These are phyloP conservation scores for Gallinago jamesoni DNA, from an alignment of 2,113 vertebrate species.

Conservation along the genomic window DNA sequence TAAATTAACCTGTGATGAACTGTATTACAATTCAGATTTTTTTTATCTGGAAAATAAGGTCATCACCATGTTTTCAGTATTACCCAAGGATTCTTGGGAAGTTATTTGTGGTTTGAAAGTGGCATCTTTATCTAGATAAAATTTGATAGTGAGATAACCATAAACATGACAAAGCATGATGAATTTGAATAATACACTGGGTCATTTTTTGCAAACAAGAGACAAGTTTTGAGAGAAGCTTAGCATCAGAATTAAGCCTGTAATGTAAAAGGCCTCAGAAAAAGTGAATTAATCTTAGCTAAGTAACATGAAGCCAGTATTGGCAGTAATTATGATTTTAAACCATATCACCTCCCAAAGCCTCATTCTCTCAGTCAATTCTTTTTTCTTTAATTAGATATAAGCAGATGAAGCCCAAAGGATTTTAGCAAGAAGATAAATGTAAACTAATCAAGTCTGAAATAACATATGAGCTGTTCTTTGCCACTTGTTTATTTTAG, in stretches of 20 bases:
- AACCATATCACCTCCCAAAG: not conserved
- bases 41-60: not conserved
- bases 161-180: not conserved
- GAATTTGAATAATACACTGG: not conserved
- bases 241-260: not conserved
- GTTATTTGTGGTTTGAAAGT: not conserved
- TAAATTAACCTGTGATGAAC: not conserved
- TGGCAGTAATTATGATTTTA: constrained; percentile 1
- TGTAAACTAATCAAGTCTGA: constrained; percentile 5
- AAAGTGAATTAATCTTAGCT: not conserved
- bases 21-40: not conserved
- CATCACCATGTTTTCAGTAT: not conserved
- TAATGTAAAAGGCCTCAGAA: not conserved
- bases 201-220: not conserved
- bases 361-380: not conserved
- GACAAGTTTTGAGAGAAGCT: not conserved
- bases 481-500: not conserved
- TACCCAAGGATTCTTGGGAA: not conserved
- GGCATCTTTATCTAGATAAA: not conserved
- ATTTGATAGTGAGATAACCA: not conserved
- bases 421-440: constrained; percentile 21
- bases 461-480: not conserved
- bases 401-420: constrained; percentile 10
- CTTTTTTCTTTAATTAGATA: not conserved
- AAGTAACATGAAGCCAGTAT: not conserved